Evolutionary conservation across 1,140 invertebrate species (phyloP), one percentile per base, ranked within the genome.

Genomic region (Aphaenogaster floridana): DNA sequence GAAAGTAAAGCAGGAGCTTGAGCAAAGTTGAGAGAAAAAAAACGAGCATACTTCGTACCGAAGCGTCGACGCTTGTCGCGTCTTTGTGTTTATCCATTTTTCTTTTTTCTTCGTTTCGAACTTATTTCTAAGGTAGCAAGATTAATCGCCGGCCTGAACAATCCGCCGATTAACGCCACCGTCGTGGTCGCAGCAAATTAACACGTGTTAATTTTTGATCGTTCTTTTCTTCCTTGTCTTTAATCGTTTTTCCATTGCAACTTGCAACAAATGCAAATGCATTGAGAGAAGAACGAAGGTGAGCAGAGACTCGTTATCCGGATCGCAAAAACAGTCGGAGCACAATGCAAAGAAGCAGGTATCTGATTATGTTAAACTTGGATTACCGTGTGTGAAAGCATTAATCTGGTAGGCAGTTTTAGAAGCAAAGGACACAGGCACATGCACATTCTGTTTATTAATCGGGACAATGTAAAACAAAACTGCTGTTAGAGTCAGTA

Each of bases 381-480:
- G 76, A 63, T 81, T 86, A 42, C 9, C 28, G 21, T 76, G 54
- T 76, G 54, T 76, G 48, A 69, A 94, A 94, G 94, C 93, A 87
- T 93, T 92, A 89, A 90, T 83, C 87, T 81, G 86, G 93, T 87
- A 90, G 89, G 87, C 87, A 34, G 80, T 86, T 79, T 85, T 91
- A 93, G 90, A 92, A 94, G 92, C 94, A 94, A 95, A 94, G 94
- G 94, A 94, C 93, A 94, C 93, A 95, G 93, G 94, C 95, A 95
- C 95, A 95, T 95, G 95, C 95, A 95, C 94, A 95, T 95, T 95
- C 94, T 95, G 93, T 95, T 95, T 95, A 95, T 95, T 95, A 95
- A 95, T 95, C 92, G 94, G 94, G 93, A 95, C 92, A 95, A 95
- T 91, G 92, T 95, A 92, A 94, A 95, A 95, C 93, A 95, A 93